These are phyloP conservation scores for Coptotermes formosanus DNA, from an alignment of 1,140 invertebrate genomes.

Conservation along the genomic window DNA sequence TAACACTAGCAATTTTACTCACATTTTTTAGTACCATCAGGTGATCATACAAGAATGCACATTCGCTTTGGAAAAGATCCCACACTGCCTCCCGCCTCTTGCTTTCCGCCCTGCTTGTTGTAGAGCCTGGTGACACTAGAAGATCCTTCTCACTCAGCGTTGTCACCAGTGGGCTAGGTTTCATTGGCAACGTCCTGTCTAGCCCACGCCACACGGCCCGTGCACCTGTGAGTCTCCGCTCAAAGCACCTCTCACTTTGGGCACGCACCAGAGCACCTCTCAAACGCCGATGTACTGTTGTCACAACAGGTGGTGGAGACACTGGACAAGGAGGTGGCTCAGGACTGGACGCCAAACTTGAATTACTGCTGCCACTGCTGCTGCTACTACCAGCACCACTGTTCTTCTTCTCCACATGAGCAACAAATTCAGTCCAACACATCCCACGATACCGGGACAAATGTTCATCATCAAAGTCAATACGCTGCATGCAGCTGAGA, in stretches of 20 bases:
- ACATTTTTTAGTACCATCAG: constrained; percentile 72
- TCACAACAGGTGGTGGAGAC: not conserved
- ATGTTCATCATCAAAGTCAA: constrained; percentile 60
- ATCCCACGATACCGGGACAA: constrained; percentile 56
- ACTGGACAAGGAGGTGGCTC: not conserved
- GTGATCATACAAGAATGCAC: constrained; percentile 66
- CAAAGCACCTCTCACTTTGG: constrained; percentile 38
- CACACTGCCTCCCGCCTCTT: constrained; percentile 62
- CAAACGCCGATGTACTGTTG: constrained; percentile 14
- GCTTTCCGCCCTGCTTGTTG: constrained; percentile 36
- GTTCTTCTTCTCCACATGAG: constrained; percentile 37
- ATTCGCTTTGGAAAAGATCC: constrained; percentile 70
- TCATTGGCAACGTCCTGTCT: constrained; percentile 33
- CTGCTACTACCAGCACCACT: not conserved
- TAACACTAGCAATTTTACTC: constrained; percentile 43
- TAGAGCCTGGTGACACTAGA: constrained; percentile 36
- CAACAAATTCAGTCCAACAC: constrained; percentile 50
- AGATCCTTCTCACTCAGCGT: constrained; percentile 37
- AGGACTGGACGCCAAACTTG: not conserved
- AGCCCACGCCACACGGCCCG: constrained; percentile 33
- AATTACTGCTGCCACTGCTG: constrained; percentile 34
- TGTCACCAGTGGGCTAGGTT: constrained; percentile 35
- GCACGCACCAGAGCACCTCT: constrained; percentile 38
- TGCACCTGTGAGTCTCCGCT: constrained; percentile 36
- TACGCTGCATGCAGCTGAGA: constrained; percentile 53